Conservation (phyloP, 2,113 vertebrate species). For the Reinhardtius hippoglossoides region DNA sequence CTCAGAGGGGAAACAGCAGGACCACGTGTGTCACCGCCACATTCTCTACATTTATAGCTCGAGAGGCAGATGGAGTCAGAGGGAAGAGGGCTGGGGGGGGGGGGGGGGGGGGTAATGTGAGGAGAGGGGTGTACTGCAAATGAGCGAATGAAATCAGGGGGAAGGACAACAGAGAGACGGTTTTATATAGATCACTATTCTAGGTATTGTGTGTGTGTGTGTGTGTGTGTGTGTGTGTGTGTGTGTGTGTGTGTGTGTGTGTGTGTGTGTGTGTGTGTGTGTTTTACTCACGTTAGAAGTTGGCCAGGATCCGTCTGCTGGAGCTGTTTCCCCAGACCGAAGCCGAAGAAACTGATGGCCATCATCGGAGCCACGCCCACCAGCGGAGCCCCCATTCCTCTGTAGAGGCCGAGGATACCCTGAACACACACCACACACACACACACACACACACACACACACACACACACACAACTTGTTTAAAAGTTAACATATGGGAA, state of each 20-base stretch:
- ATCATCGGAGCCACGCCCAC: slow-evolving; percentile 82
- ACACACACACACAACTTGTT: no score
- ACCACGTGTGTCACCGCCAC: no score
- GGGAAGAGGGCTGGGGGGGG: neutral
- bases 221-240: neutral
- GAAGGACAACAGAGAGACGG: neutral
- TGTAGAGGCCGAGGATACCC: slow-evolving; percentile 83
- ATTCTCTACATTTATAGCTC: neutral
- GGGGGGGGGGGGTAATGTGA: slow-evolving; percentile 4
- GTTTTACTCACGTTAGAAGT: slow-evolving; percentile 70
- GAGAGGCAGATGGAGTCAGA: neutral
- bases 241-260: slow-evolving; percentile 7
- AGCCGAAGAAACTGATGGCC: slow-evolving; percentile 86
- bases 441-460: neutral
- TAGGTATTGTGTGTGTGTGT: slow-evolving; percentile 20
- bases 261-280: slow-evolving; percentile 1
- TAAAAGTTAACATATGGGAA: neutral
- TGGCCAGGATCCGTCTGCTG: slow-evolving; percentile 73
- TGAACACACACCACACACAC: slow-evolving; percentile 58
- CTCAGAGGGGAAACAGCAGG: neutral
- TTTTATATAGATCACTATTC: slow-evolving; percentile 55
- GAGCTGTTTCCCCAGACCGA: slow-evolving; percentile 83
- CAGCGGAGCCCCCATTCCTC: slow-evolving; percentile 84
- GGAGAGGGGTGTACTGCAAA: slow-evolving; percentile 5
- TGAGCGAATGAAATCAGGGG: slow-evolving; percentile 35